Conservation (phyloP, 2,113 vertebrate genomes). For the Poeciliopsis prolifica region DNA sequence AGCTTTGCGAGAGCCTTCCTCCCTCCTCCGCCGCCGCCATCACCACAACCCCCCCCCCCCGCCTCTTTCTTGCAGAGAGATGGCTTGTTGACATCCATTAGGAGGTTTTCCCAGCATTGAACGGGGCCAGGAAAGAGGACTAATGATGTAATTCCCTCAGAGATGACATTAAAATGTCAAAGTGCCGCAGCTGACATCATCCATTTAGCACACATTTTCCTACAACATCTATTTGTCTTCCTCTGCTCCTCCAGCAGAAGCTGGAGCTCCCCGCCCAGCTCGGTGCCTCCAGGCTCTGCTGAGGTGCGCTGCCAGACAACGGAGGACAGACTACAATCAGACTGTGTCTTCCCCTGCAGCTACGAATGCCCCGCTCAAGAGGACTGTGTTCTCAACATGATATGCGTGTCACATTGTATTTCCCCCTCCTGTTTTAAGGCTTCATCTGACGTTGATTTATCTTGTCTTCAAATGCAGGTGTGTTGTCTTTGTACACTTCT, state of each 20-base stretch:
- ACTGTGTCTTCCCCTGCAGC: slow-evolving; percentile 56
- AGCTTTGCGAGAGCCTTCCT: slow-evolving; percentile 33
- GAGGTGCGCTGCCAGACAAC: slow-evolving; percentile 52
- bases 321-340: slow-evolving; percentile 51
- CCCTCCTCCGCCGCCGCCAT: slow-evolving; percentile 26
- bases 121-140: slow-evolving; percentile 57
- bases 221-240: slow-evolving; percentile 56
- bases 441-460: slow-evolving; percentile 53
- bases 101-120: slow-evolving; percentile 76
- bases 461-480: slow-evolving; percentile 25
- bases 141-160: slow-evolving; percentile 80
- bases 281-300: slow-evolving; percentile 46
- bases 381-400: slow-evolving; percentile 53
- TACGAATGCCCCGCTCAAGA: slow-evolving; percentile 54
- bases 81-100: slow-evolving; percentile 77
- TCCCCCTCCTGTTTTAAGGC: slow-evolving; percentile 21
- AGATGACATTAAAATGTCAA: slow-evolving; percentile 78
- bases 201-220: slow-evolving; percentile 72
- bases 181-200: slow-evolving; percentile 76
- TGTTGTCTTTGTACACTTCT: background rate
- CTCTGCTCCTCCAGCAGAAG: slow-evolving; percentile 23
- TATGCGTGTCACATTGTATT: slow-evolving; percentile 48
- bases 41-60: slow-evolving; percentile 3
- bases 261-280: slow-evolving; percentile 40
- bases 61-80: slow-evolving; percentile 64